Conservation (phyloP, 2,888 invertebrate species). For the Pyrochroa serraticornis region DNA sequence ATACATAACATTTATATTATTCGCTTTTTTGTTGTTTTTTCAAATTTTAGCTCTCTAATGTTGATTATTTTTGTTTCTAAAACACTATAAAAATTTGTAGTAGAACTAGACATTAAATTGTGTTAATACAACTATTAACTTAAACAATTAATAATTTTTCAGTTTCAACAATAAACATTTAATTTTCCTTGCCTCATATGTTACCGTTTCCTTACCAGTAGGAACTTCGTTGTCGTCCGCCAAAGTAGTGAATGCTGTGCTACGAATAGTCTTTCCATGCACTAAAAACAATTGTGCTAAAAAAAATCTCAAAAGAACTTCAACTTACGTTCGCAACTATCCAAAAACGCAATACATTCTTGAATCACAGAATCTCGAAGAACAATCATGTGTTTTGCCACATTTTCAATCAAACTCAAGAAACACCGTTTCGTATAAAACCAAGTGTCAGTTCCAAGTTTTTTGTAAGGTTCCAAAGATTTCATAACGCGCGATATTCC, state of each 20-base stretch:
- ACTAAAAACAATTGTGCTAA: slow-evolving; percentile 60
- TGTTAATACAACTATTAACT: slow-evolving; percentile 5
- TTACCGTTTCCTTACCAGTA: slow-evolving; percentile 84
- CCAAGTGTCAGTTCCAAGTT: slow-evolving; percentile 98
- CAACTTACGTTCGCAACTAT: slow-evolving; percentile 80
- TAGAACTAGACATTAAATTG: neutral
- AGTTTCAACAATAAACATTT: slow-evolving; percentile 80
- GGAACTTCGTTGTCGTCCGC: slow-evolving; percentile 69
- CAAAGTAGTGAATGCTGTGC: slow-evolving; percentile 81
- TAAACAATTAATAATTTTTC: slow-evolving; percentile 54
- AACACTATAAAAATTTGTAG: neutral
- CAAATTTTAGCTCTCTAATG: too few relatives aligned
- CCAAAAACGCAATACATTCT: slow-evolving; percentile 87
- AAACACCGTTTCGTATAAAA: slow-evolving; percentile 96
- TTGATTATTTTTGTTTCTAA: too few relatives aligned
- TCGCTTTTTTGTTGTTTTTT: too few relatives aligned
- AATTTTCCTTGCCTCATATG: slow-evolving; percentile 85
- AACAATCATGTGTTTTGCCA: slow-evolving; percentile 88
- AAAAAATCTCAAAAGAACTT: neutral
- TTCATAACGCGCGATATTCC: slow-evolving; percentile 97
- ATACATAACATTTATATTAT: too few relatives aligned
- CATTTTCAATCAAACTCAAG: slow-evolving; percentile 88
- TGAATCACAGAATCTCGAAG: slow-evolving; percentile 85
- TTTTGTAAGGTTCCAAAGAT: slow-evolving; percentile 92
- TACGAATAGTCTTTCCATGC: slow-evolving; percentile 83